Percentiles rank a stretch among this genome's conserved stretches.
Conservation (phyloP, 2,797 vertebrate genomes). For the Artibeus lituratus region DNA sequence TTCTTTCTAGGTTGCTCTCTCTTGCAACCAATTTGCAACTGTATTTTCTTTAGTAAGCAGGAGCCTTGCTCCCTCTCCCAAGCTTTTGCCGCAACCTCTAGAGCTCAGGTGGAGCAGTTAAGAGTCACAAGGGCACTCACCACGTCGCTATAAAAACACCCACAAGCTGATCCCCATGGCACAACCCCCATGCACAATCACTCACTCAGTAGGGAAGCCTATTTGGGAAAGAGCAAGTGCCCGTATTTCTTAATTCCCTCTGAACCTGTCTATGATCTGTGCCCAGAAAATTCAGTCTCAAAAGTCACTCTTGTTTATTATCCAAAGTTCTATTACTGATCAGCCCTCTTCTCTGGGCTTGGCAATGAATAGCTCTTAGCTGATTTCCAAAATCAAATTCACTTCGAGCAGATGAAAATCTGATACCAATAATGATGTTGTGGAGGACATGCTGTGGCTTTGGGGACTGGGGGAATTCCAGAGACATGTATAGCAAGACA, state of each 20-base stretch:
- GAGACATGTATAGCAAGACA: neutral
- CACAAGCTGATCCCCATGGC: too few relatives aligned
- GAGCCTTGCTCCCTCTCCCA: too few relatives aligned
- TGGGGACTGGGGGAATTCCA: neutral
- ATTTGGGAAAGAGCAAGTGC: neutral
- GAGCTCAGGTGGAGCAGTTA: too few relatives aligned
- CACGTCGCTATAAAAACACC: too few relatives aligned
- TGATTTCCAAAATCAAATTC: slow-evolving; percentile 20
- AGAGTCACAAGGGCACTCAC: too few relatives aligned
- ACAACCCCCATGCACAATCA: too few relatives aligned
- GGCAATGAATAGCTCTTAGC: neutral
- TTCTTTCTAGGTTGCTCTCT: too few relatives aligned
- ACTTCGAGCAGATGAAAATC: neutral
- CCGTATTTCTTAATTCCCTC: neutral
- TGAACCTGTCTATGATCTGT: neutral
- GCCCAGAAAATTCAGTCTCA: neutral
- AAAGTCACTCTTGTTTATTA: slow-evolving; percentile 16
- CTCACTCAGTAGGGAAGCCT: neutral
- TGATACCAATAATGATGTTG: neutral
- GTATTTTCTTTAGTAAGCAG: too few relatives aligned
- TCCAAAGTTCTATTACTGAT: neutral
- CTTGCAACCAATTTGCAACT: too few relatives aligned
- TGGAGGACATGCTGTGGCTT: neutral
- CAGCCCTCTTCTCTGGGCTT: neutral
- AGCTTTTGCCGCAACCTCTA: too few relatives aligned